phyloP scores from a whole-genome alignment of 2,888 invertebrate genomes.

The Toxonevra muliebris region DNA sequence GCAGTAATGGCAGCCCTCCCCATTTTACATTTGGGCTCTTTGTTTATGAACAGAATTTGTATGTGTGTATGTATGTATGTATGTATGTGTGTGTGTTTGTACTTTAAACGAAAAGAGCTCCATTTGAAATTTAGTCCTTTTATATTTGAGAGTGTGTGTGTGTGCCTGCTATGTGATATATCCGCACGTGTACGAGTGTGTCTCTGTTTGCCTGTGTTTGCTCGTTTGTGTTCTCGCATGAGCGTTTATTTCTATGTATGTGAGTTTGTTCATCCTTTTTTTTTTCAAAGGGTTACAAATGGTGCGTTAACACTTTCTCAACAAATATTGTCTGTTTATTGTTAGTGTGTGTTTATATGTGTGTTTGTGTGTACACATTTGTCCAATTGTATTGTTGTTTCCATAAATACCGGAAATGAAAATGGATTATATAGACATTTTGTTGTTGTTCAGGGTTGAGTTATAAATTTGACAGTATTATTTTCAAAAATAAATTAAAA shows the following conservation, averaged over 20 bases:
- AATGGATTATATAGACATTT: background rate
- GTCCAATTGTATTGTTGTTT: background rate
- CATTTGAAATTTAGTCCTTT: background rate
- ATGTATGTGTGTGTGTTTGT: too few relatives aligned
- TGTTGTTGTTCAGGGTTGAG: background rate
- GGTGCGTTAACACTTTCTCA: conserved; percentile 20
- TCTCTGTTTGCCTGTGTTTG: too few relatives aligned
- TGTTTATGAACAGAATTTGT: too few relatives aligned
- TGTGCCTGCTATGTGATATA: background rate
- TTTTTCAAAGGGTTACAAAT: conserved; percentile 2
- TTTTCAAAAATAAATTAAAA: background rate
- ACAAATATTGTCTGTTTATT: conserved; percentile 1
- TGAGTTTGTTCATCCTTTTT: too few relatives aligned
- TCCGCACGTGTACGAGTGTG: background rate
- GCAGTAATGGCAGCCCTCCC: too few relatives aligned
- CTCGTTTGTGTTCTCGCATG: too few relatives aligned
- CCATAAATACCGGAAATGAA: background rate
- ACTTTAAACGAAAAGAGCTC: too few relatives aligned
- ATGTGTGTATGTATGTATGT: too few relatives aligned
- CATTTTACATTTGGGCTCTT: too few relatives aligned
- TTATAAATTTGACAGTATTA: background rate
- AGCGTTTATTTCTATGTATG: background rate
- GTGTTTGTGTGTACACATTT: background rate
- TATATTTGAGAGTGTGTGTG: background rate
- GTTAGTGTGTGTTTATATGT: background rate